Conservation (phyloP, 2,797 vertebrate genomes). For the Acestrorhynchus altus region DNA sequence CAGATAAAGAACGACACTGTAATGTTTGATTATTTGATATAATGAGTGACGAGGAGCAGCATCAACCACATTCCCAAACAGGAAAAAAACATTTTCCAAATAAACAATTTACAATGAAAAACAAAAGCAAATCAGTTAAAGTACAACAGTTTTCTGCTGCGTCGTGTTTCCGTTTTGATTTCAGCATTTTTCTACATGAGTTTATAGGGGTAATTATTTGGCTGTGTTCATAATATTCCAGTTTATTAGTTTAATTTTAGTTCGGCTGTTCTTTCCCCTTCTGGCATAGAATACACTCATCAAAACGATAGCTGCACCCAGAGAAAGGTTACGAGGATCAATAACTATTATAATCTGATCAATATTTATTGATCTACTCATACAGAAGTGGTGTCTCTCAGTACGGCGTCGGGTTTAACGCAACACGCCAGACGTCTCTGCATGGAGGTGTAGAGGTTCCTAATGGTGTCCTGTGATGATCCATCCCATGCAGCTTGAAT, state of each 20-base stretch:
- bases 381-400: too few species aligned
- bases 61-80: neutral
- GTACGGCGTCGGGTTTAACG: too few species aligned
- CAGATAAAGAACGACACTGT: neutral
- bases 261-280: neutral
- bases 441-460: too few species aligned
- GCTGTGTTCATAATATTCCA: neutral
- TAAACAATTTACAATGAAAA: conserved; percentile 29
- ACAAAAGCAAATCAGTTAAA: conserved; percentile 3
- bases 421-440: too few species aligned
- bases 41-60: neutral
- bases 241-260: too few species aligned
- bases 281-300: neutral
- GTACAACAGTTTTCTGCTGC: neutral
- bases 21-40: neutral
- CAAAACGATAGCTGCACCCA: too few species aligned
- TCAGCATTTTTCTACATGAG: neutral
- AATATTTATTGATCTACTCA: too few species aligned
- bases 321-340: too few species aligned
- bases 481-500: too few species aligned
- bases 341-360: too few species aligned
- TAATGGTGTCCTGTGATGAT: too few species aligned
- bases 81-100: neutral
- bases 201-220: neutral
- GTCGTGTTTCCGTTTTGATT: neutral